These are phyloP conservation scores for Atlantisia rogersi DNA, from an alignment of 2,113 vertebrate species.

Conservation along the genomic window DNA sequence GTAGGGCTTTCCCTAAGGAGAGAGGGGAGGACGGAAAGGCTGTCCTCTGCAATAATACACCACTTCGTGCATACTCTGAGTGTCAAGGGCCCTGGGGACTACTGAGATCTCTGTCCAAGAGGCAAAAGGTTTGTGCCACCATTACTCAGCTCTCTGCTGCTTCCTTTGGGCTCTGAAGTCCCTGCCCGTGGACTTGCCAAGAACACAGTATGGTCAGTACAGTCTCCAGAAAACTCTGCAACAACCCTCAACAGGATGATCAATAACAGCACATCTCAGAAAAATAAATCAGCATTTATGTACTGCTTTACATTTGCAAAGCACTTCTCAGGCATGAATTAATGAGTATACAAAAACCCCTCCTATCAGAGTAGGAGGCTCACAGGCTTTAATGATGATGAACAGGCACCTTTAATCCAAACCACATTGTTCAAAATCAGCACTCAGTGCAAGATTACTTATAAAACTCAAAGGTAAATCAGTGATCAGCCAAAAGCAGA, in stretches of 20 bases:
- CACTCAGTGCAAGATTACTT: background rate
- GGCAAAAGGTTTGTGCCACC: background rate
- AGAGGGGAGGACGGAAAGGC: background rate
- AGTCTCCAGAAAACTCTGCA: background rate
- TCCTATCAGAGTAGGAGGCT: background rate
- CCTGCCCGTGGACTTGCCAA: background rate
- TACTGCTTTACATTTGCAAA: background rate
- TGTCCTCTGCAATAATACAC: background rate
- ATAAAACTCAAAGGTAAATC: background rate
- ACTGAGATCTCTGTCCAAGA: background rate
- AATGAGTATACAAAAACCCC: background rate
- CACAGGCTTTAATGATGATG: background rate
- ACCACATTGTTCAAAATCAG: background rate
- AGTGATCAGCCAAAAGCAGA: background rate
- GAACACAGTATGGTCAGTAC: background rate
- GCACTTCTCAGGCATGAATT: background rate
- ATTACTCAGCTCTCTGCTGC: background rate
- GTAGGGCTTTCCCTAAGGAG: background rate
- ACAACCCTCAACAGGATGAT: background rate
- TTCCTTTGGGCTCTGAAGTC: background rate
- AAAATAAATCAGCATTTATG: background rate
- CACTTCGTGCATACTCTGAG: accelerated
- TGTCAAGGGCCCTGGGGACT: background rate
- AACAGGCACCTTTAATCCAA: conserved; percentile 35
- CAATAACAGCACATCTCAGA: background rate